A percentile compares a stretch with the other conserved stretches of the same genome.
Evolutionary conservation across 2,797 vertebrate genomes (phyloP).

Genomic region (Acropternis orthonyx): DNA sequence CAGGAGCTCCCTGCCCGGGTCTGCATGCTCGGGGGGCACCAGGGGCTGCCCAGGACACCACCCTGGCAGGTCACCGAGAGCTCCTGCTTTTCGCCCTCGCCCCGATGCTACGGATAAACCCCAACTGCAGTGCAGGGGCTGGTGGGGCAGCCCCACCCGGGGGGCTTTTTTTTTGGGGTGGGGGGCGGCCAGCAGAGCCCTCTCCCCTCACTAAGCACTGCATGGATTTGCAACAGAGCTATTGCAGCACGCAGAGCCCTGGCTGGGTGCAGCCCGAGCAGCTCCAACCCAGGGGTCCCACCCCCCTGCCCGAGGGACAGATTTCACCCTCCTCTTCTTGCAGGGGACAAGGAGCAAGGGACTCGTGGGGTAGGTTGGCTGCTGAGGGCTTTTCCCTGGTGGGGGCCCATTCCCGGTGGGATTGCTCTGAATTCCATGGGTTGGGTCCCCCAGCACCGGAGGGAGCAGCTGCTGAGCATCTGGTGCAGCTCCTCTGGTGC

Average conservation of each 20-base stretch:
- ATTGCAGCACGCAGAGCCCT: constrained; percentile 31
- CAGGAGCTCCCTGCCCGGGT: background rate
- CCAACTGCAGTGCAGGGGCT: fast-evolving
- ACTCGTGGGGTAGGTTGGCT: background rate
- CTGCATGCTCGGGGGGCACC: background rate
- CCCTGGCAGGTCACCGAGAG: fast-evolving
- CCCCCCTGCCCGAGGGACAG: background rate
- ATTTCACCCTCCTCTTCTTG: background rate
- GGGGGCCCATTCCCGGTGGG: background rate
- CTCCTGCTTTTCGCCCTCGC: background rate
- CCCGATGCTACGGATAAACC: fast-evolving
- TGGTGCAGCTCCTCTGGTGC: background rate
- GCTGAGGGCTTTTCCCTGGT: background rate
- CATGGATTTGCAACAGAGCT: background rate
- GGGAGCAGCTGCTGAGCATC: background rate
- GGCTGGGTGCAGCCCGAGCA: background rate
- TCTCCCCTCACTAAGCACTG: background rate
- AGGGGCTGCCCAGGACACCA: fast-evolving
- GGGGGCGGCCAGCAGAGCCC: background rate
- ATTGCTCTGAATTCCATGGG: background rate
- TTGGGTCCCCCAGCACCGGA: background rate
- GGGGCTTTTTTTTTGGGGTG: background rate
- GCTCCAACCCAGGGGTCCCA: fast-evolving
- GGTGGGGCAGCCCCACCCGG: no score
- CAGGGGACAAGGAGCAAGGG: background rate